Conservation (phyloP, 2,888 invertebrate genomes). For the Drosophila helvetica region DNA sequence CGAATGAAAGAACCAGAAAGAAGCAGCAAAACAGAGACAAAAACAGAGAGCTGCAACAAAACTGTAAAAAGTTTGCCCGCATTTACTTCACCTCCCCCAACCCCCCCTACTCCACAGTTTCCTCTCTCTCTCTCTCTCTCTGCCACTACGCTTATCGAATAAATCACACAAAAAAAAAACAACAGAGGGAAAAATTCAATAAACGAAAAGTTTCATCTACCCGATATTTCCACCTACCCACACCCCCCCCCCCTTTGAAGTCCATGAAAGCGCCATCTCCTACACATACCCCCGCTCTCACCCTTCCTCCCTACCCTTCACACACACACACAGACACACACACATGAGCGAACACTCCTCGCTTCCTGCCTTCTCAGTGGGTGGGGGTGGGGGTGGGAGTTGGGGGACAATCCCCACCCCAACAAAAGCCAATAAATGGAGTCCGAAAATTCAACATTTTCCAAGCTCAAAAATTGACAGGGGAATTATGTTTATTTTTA, state of each 20-base stretch:
- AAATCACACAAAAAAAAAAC: slow-evolving; percentile 32
- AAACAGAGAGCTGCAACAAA: slow-evolving; percentile 6
- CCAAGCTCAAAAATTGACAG: slow-evolving; percentile 25
- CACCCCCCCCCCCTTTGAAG: too few species aligned
- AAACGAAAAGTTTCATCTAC: slow-evolving; percentile 35
- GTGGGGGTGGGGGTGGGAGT: too few species aligned
- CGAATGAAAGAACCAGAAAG: slow-evolving; percentile 43
- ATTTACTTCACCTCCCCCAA: not conserved
- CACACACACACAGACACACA: slow-evolving; percentile 25
- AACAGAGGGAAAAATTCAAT: slow-evolving; percentile 49
- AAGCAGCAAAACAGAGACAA: slow-evolving; percentile 25
- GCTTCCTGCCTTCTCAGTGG: not conserved
- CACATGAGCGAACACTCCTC: slow-evolving; percentile 1
- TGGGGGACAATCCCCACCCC: too few species aligned
- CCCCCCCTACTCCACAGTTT: slow-evolving; percentile 3
- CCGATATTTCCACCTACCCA: too few species aligned
- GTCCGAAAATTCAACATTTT: not conserved
- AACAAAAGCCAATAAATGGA: slow-evolving; percentile 49
- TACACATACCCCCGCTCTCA: not conserved
- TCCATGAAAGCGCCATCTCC: too few species aligned
- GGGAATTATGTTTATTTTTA: slow-evolving; percentile 38
- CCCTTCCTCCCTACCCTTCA: slow-evolving; percentile 4
- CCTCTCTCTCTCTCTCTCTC: not conserved
- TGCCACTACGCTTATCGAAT: slow-evolving; percentile 20
- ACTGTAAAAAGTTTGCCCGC: slow-evolving; percentile 23